Conservation (phyloP, 2,113 vertebrate genomes). For the Todiramphus saurophagus region DNA sequence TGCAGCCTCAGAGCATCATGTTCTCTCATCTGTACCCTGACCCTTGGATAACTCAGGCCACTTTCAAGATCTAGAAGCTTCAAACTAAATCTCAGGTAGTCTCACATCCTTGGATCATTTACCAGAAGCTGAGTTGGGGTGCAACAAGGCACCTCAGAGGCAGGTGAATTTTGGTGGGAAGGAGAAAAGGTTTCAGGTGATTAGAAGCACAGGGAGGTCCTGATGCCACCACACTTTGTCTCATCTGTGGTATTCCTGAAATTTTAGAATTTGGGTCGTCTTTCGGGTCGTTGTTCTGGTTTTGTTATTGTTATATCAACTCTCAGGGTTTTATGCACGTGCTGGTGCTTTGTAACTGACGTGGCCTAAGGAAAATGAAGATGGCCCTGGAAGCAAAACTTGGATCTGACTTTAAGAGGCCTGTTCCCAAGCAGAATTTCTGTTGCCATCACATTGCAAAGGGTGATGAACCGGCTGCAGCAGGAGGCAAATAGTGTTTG, state of each 20-base stretch:
- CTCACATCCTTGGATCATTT: not conserved
- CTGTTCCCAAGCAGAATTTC: not conserved
- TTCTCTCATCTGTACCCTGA: rapidly evolving
- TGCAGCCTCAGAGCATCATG: rapidly evolving
- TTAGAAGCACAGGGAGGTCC: not conserved
- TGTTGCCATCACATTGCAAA: not conserved
- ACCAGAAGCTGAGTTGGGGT: not conserved
- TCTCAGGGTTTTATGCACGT: not conserved
- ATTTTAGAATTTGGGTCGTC: not conserved
- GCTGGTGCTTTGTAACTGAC: not conserved
- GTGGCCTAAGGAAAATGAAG: not conserved
- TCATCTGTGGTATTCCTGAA: not conserved
- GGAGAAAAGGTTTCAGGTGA: not conserved
- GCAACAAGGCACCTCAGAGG: not conserved
- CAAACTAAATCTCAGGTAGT: not conserved
- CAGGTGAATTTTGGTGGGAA: not conserved
- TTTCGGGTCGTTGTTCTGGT: rapidly evolving
- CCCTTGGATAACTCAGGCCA: rapidly evolving
- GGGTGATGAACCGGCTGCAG: not conserved
- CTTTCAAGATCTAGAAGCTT: not conserved
- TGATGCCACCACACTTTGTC: not conserved
- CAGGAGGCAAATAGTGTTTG: not conserved
- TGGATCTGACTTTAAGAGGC: not conserved
- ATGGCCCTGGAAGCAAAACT: not conserved
- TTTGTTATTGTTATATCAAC: not conserved